A percentile compares a stretch with the other conserved stretches of the same genome.
Conservation (phyloP, 2,888 invertebrate genomes). For the Serrognathus titanus region DNA sequence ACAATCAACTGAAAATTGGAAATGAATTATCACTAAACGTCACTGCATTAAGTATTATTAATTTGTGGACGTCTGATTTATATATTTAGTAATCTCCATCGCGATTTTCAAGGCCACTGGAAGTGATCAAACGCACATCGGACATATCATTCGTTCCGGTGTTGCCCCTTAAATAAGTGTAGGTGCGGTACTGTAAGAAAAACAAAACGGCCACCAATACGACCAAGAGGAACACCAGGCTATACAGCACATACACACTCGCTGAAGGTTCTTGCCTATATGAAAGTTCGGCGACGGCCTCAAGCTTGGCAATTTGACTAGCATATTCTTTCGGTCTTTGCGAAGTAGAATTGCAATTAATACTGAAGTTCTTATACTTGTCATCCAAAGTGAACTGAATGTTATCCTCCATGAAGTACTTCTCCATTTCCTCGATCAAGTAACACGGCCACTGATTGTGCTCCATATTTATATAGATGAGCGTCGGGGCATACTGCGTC, state of each 20-base stretch:
- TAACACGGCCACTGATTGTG: constrained; percentile 40
- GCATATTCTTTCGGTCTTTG: constrained; percentile 5
- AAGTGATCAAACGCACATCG: constrained; percentile 15
- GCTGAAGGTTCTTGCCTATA: constrained; percentile 5
- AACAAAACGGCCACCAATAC: constrained; percentile 33
- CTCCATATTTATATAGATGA: constrained; percentile 37
- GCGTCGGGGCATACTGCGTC: constrained; percentile 36
- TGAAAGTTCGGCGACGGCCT: not conserved
- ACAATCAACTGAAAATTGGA: too few species aligned
- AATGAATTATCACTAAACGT: too few species aligned
- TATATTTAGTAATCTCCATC: not conserved
- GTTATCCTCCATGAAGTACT: constrained; percentile 20
- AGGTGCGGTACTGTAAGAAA: constrained; percentile 32
- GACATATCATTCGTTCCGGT: constrained; percentile 7
- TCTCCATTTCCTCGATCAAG: constrained; percentile 40
- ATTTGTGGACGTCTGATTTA: too few species aligned
- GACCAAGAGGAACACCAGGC: constrained; percentile 31
- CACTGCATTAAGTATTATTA: too few species aligned
- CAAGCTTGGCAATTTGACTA: constrained; percentile 8
- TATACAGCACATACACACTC: constrained; percentile 21
- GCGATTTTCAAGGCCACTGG: constrained; percentile 9
- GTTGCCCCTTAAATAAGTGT: not conserved
- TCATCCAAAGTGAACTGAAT: constrained; percentile 12
- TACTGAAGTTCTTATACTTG: constrained; percentile 6
- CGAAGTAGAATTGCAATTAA: constrained; percentile 6